A percentile compares a stretch with the other conserved stretches of the same genome.
These are phyloP conservation scores for Plotosus lineatus DNA, from an alignment of 2,113 vertebrate species.

Conservation along the genomic window DNA sequence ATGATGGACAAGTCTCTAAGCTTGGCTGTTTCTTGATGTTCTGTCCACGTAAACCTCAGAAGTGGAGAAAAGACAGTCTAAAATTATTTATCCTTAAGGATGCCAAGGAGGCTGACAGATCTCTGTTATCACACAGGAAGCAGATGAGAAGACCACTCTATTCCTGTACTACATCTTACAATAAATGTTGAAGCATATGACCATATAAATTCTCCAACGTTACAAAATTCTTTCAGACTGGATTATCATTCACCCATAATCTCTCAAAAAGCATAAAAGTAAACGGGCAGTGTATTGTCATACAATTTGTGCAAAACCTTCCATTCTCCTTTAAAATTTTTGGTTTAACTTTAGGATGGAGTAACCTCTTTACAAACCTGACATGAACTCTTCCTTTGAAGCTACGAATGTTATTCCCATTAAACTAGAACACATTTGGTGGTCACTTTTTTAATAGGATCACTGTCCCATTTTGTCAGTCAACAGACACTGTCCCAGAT, in stretches of 20 bases:
- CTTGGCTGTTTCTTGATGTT: too few species aligned
- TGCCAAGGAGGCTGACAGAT: too few species aligned
- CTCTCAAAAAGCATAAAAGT: neutral
- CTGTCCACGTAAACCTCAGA: too few species aligned
- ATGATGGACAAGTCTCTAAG: too few species aligned
- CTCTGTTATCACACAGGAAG: too few species aligned
- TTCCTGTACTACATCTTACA: neutral
- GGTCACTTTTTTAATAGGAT: neutral
- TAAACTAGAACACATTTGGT: neutral
- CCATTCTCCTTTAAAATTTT: neutral
- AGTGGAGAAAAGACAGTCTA: too few species aligned
- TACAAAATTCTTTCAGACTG: neutral
- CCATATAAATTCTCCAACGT: neutral
- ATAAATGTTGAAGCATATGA: neutral
- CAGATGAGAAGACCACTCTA: neutral
- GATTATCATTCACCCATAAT: neutral
- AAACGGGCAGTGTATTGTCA: neutral
- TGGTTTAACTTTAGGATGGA: neutral
- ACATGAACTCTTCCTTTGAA: neutral
- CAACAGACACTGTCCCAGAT: neutral
- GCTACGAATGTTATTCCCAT: neutral
- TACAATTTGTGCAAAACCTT: neutral
- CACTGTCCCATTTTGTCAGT: neutral
- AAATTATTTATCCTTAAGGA: too few species aligned
- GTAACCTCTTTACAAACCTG: neutral